Evolutionary conservation across 2,113 vertebrate species (phyloP), one percentile per base, ranked within the genome.

Genomic region (Kryptolebias marmoratus): DNA sequence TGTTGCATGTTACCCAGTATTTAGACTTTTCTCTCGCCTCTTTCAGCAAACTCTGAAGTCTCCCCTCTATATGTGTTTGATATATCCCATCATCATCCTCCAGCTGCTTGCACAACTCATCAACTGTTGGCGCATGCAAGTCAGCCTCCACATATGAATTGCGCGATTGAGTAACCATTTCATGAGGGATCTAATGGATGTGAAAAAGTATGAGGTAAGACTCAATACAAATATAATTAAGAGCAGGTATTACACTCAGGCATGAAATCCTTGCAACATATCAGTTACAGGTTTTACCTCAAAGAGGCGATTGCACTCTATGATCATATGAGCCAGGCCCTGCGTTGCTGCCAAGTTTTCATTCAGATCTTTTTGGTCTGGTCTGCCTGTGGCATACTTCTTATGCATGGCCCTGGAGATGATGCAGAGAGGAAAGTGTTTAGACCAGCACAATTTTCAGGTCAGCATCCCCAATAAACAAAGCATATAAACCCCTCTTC

Each of bases 301-400:
- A 91, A 99, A 99, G 84, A 99, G 94, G 70, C 88, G 95, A 92
- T 96, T 95, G 83, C 96, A 98, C 90, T 98, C 97, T 75, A 90
- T 91, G 92, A 99, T 99, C 97, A 99, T 99, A 81, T 98, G 97
- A 82, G 97, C 96, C 3, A 99, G 95, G 50, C 97, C 97, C 80
- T 98, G 97, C 32, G 97, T 96, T 14, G 97, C 97, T 15, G 97
- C 96, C 87, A 98, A 92, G 73, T 98, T 99, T 91, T 99, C 97
- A 87, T 93, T 98, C 87, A 99, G 95, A 91, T 99, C 97, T 90
- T 98, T 98, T 88, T 97, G 97, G 93, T 98, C 97, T 47, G 97
- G 97, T 78, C 97, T 96, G 79, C 97, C 97, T 0, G 96, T 96
- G 86, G 96, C 93, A 16, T 97, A 97, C 92, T 98, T 99, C 90